Percentiles rank a stretch among this genome's conserved stretches.
These are phyloP conservation scores for Coleophora flavipennella DNA, from an alignment of 2,888 invertebrate species.

Conservation along the genomic window DNA sequence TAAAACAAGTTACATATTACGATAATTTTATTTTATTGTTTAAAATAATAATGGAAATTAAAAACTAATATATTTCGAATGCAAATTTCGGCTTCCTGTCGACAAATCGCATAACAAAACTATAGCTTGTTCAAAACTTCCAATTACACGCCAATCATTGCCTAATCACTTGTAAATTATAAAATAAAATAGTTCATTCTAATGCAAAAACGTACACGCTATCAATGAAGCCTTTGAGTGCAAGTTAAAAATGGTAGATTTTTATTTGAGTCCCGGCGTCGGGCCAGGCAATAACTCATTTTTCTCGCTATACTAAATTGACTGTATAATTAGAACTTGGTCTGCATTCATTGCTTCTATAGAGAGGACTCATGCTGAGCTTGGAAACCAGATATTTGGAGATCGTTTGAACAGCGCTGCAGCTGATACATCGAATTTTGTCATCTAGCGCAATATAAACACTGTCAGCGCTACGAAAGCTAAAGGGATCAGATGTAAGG, in stretches of 20 bases:
- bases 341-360: conserved; percentile 43
- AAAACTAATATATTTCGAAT: no score
- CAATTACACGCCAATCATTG: conserved; percentile 37
- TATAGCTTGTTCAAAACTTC: conserved; percentile 1
- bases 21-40: no score
- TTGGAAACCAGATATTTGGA: conserved; percentile 45
- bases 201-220: conserved; percentile 40
- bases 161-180: conserved; percentile 44
- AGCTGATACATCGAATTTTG: neutral
- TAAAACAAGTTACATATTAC: no score
- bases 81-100: no score
- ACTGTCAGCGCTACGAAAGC: no score
- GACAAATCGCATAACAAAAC: no score
- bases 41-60: no score
- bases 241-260: conserved; percentile 52
- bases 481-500: no score
- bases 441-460: neutral
- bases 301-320: conserved; percentile 64
- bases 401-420: neutral
- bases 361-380: conserved; percentile 56
- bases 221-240: conserved; percentile 37
- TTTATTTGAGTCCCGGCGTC: conserved; percentile 58
- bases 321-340: conserved; percentile 67
- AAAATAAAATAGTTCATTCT: conserved; percentile 37
- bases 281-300: conserved; percentile 58